Conservation (phyloP, 2,888 invertebrate genomes). For the Pachymerium ferrugineum region DNA sequence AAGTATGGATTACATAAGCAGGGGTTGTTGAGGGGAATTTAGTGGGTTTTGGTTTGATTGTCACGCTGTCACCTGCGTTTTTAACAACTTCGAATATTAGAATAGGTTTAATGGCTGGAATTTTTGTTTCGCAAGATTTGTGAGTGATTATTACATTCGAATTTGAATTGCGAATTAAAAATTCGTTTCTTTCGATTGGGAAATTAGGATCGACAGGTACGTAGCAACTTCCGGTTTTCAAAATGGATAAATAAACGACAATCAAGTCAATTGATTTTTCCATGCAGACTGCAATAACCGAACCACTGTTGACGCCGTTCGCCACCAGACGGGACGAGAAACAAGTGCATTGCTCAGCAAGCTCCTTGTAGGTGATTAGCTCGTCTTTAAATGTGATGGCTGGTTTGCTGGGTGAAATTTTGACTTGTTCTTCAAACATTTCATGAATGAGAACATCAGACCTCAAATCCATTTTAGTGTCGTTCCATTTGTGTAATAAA, state of each 20-base stretch:
- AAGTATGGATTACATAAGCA: conserved; percentile 73
- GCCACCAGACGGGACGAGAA: no score
- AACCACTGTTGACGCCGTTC: conserved; percentile 55
- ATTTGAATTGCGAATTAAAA: conserved; percentile 67
- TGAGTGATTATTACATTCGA: conserved; percentile 66
- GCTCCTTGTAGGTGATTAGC: conserved; percentile 50
- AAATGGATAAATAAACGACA: conserved; percentile 62
- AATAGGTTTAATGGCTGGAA: background rate
- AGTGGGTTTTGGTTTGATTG: background rate
- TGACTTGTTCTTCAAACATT: background rate
- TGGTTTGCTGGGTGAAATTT: background rate
- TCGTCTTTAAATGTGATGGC: background rate
- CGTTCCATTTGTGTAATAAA: no score
- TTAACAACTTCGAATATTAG: background rate
- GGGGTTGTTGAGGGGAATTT: background rate
- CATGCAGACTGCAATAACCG: conserved; percentile 71
- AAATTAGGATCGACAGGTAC: conserved; percentile 70
- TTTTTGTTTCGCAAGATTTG: conserved; percentile 45
- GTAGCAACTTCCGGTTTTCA: conserved; percentile 79
- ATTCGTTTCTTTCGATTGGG: conserved; percentile 65
- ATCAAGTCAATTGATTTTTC: conserved; percentile 66
- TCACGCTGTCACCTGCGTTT: background rate
- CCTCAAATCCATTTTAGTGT: no score
- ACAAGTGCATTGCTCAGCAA: no score
- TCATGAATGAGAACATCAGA: no score